Conservation (phyloP, 2,113 vertebrate genomes). For the Rhinolophus sinicus region DNA sequence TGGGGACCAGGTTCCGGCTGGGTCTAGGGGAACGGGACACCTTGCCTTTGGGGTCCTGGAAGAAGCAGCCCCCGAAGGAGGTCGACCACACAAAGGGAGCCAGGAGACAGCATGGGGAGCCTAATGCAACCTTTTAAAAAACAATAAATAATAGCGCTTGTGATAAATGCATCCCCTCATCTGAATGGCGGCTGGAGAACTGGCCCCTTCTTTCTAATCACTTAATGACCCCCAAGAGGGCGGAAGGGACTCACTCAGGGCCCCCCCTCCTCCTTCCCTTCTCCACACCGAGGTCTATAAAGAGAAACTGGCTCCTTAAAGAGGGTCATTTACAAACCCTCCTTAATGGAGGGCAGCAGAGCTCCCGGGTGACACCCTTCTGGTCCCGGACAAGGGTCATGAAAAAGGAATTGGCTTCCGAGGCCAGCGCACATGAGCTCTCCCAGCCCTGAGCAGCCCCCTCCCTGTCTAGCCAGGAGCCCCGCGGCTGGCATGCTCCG, state of each 20-base stretch:
- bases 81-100: constrained; percentile 60
- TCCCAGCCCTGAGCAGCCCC: neutral
- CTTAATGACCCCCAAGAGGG: constrained; percentile 80
- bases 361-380: constrained; percentile 76
- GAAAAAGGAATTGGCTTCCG: constrained; percentile 79
- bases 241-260: neutral
- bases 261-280: neutral
- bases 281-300: constrained; percentile 54
- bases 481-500: constrained; percentile 60
- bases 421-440: constrained; percentile 79
- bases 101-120: constrained; percentile 32
- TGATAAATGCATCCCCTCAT: constrained; percentile 61
- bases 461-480: constrained; percentile 14
- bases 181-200: constrained; percentile 64
- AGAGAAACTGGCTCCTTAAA: constrained; percentile 67
- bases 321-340: constrained; percentile 25
- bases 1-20: neutral
- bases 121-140: constrained; percentile 68
- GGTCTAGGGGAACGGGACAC: neutral
- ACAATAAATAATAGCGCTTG: constrained; percentile 71
- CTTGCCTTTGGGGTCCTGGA: neutral
- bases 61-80: neutral
- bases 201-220: constrained; percentile 77
- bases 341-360: constrained; percentile 61
- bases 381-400: constrained; percentile 72